phyloP scores from a whole-genome alignment of 2,113 vertebrate genomes.

The Miniopterus natalensis region DNA sequence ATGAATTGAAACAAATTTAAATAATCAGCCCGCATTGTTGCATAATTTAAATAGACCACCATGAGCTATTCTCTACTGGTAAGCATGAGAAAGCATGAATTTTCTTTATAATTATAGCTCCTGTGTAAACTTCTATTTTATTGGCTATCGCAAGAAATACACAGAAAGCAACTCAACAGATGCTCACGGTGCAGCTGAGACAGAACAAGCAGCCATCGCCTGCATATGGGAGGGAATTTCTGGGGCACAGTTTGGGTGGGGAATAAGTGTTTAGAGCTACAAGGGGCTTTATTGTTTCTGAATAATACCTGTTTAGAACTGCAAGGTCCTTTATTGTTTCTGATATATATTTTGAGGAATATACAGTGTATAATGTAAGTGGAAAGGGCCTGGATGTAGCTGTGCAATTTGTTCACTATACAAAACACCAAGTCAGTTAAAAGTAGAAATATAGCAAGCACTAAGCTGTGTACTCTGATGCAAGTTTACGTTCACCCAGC shows the following conservation, averaged over 20 bases:
- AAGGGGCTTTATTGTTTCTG: neutral
- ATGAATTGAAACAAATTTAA: neutral
- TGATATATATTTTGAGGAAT: neutral
- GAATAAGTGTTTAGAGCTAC: neutral
- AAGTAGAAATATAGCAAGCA: neutral
- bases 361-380: neutral
- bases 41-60: neutral
- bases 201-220: too few species aligned
- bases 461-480: neutral
- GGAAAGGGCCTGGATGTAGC: neutral
- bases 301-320: too few species aligned
- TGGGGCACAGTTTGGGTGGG: neutral
- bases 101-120: neutral
- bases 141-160: neutral
- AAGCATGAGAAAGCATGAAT: neutral
- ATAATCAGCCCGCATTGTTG: neutral
- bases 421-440: neutral
- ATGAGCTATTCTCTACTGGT: neutral
- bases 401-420: neutral
- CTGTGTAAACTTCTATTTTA: accelerated
- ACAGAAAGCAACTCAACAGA: neutral
- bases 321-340: neutral
- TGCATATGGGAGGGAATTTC: neutral
- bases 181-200: neutral
- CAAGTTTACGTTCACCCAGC: neutral